Percentiles rank a stretch among this genome's conserved stretches.
Conservation (phyloP, 2,888 invertebrate genomes). For the Neelides folsomi region DNA sequence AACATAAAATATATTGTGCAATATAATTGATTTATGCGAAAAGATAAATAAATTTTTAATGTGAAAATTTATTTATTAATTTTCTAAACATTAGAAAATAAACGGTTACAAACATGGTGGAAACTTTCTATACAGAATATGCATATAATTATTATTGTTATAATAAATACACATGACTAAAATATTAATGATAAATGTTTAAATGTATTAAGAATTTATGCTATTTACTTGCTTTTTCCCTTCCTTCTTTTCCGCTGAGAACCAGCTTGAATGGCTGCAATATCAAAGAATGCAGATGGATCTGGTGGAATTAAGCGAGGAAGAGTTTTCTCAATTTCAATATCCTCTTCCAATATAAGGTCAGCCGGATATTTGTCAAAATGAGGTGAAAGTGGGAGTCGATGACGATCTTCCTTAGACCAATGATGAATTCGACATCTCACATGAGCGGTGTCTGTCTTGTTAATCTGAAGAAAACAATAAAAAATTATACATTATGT, state of each 20-base stretch:
- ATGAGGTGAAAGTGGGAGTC: slow-evolving; percentile 43
- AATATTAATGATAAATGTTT: too few relatives aligned
- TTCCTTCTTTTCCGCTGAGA: not conserved
- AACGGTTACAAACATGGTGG: too few relatives aligned
- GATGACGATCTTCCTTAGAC: slow-evolving; percentile 50
- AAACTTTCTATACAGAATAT: too few relatives aligned
- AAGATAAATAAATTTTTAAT: too few relatives aligned
- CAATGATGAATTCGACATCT: slow-evolving; percentile 67
- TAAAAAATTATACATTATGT: not conserved
- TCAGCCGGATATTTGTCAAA: slow-evolving; percentile 44
- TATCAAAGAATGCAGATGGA: slow-evolving; percentile 12
- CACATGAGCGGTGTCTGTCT: slow-evolving; percentile 54
- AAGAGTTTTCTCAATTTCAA: slow-evolving; percentile 36
- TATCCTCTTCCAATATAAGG: slow-evolving; percentile 48
- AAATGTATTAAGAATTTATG: too few relatives aligned
- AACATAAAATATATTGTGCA: too few relatives aligned
- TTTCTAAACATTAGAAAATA: too few relatives aligned
- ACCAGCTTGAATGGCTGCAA: not conserved
- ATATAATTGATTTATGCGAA: too few relatives aligned
- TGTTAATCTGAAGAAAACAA: slow-evolving; percentile 49
- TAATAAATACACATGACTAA: too few relatives aligned
- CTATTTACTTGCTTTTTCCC: too few relatives aligned
- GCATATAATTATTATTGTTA: too few relatives aligned
- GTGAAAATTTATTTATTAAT: too few relatives aligned
- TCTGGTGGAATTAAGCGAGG: slow-evolving; percentile 23